These are phyloP conservation scores for Arrhamphus sclerolepis DNA, from an alignment of 2,797 vertebrate genomes.

Conservation along the genomic window DNA sequence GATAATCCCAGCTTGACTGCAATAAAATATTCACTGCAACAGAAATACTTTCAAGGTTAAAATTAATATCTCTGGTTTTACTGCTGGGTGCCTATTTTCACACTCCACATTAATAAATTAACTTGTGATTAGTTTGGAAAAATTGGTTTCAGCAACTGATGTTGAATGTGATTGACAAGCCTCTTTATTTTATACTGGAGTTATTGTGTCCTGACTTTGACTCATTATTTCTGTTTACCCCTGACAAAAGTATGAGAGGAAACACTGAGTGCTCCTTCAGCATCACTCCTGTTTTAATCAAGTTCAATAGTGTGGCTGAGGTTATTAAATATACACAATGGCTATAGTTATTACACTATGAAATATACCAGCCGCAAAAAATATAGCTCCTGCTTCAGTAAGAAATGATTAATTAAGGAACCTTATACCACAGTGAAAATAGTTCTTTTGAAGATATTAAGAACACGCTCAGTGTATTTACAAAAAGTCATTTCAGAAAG, in stretches of 20 bases:
- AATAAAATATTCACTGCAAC: background rate
- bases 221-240: slow-evolving; percentile 34
- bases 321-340: slow-evolving; percentile 23
- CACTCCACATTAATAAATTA: background rate
- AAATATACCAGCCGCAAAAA: background rate
- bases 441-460: background rate
- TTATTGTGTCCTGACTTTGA: slow-evolving; percentile 18
- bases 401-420: slow-evolving; percentile 9
- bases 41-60: no score
- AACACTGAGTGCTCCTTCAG: slow-evolving; percentile 20
- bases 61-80: background rate
- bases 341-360: slow-evolving; percentile 4
- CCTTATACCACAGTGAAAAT: background rate
- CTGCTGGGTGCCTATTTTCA: background rate
- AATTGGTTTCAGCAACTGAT: slow-evolving; percentile 2
- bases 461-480: slow-evolving; percentile 3
- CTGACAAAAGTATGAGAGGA: slow-evolving; percentile 27
- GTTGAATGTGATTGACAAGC: slow-evolving; percentile 17
- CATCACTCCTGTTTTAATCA: slow-evolving; percentile 11
- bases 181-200: slow-evolving; percentile 12
- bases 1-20: background rate
- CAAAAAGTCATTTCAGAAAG: background rate
- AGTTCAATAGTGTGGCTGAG: slow-evolving; percentile 1
- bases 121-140: slow-evolving; percentile 1
- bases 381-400: slow-evolving; percentile 2